A percentile compares a stretch with the other conserved stretches of the same genome.
These are phyloP conservation scores for Tragelaphus imberbis DNA, from an alignment of 2,113 vertebrate species.

Conservation along the genomic window DNA sequence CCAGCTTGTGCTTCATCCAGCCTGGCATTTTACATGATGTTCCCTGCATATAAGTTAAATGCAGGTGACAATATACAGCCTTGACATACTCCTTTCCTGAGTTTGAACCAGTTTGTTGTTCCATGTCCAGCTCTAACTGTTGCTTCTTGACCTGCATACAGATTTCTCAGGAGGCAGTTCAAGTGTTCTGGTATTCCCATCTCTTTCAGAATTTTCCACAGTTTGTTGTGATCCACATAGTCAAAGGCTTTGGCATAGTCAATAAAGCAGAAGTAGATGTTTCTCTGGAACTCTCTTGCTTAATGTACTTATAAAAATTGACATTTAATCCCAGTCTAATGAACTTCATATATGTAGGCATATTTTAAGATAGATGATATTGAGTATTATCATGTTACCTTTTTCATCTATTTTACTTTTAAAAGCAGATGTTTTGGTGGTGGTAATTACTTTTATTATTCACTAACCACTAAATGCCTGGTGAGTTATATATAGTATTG, in stretches of 20 bases:
- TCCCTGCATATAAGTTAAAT: neutral
- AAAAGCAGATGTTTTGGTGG: neutral
- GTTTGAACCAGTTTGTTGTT: neutral
- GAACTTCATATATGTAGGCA: neutral
- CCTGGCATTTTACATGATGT: neutral
- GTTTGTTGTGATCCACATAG: neutral
- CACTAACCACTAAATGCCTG: neutral
- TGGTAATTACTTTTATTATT: constrained; percentile 6
- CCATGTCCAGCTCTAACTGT: neutral
- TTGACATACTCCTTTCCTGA: neutral
- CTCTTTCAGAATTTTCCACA: neutral
- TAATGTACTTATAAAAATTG: neutral
- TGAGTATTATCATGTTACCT: neutral
- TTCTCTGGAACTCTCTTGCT: neutral
- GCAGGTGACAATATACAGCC: neutral
- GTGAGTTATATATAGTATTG: neutral
- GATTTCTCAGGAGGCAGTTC: neutral
- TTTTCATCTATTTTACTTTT: neutral
- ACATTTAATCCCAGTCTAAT: constrained; percentile 12
- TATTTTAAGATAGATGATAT: constrained; percentile 14
- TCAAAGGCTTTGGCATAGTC: neutral
- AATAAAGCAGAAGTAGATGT: neutral
- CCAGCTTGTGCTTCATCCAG: neutral
- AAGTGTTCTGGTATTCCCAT: neutral
- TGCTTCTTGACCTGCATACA: neutral